Base-by-base conservation (phyloP, 2,113 vertebrate species). In the Cryptoleucopteryx plumbea region DNA sequence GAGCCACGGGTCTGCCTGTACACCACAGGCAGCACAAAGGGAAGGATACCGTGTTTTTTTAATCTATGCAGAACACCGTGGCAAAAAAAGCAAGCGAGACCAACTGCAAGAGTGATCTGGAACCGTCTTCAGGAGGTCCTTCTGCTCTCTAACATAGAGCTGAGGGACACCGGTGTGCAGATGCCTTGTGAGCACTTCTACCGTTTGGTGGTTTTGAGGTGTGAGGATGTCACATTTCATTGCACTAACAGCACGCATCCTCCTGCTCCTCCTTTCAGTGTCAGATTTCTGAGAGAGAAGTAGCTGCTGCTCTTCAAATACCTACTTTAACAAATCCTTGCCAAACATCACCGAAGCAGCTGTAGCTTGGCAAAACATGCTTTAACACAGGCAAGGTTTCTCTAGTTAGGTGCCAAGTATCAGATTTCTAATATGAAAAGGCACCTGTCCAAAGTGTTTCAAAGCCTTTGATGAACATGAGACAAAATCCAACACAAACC, bases 111-210 rank as follows among this genome's bases (percentile, higher is more conserved):
- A 32, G 71, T 6, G 62, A 45, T 32, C 8, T 13, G 25, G n/a
- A 53, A 66, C 10, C 0, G 0, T 18, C 82, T 73, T 25, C 45
- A 40, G 43, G 4, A 59, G 21, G 50, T 53, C 9, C 27, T 61
- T 26, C 42, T 47, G 48, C 53, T 66, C 34, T 9, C 22, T 6
- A 4, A 6, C 31, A 6, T 1, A 0, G 0, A 29, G n/a, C 50
- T 34, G 58, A 65, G 29, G 21, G 36, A 22, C 47, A 29, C 8
- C 0, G 0, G 22, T 3, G 8, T 5, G 53, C 31, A 52, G 50
- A 34, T 7, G 32, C 27, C 38, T 34, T 21, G 29, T 1, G 21
- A 79, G 48, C 10, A 9, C 38, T 18, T 23, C 43, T 11, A 4
- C 4, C 22, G 6, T 25, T 45, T 1, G 8, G 18, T 13, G 52